phyloP scores from a whole-genome alignment of 1,140 invertebrate species.

The Orchestia grillus region DNA sequence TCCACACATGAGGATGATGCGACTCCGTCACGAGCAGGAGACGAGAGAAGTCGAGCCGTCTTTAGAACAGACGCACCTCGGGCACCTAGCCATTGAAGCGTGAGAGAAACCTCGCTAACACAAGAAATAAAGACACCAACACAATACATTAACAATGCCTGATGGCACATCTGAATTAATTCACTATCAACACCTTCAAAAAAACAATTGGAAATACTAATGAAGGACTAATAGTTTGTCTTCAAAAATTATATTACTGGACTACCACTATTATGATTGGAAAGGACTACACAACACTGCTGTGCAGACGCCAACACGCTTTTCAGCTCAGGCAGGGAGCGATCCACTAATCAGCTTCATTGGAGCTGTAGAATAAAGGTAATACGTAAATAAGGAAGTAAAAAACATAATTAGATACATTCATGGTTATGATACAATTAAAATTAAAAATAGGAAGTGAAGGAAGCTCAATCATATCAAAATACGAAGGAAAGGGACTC shows the following conservation, averaged over 20 bases:
- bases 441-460: neutral
- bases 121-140: conserved; percentile 1
- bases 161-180: conserved; percentile 29
- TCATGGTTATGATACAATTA: neutral
- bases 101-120: neutral
- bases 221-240: conserved; percentile 12
- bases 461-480: neutral
- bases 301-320: neutral
- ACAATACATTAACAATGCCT: conserved; percentile 7
- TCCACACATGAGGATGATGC: neutral
- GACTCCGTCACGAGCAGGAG: neutral
- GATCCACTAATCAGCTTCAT: neutral
- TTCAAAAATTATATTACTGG: conserved; percentile 20
- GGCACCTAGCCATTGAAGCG: neutral
- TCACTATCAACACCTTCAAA: neutral
- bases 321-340: neutral
- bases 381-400: neutral
- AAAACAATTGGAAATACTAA: conserved; percentile 3
- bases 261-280: neutral
- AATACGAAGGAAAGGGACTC: neutral
- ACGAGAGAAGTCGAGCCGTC: neutral
- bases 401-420: neutral
- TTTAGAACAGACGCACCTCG: neutral
- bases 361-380: neutral
- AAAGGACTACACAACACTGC: neutral